Conservation (phyloP, 37 sponge, comb jelly and placozoan genomes). For the Corticium candelabrum region DNA sequence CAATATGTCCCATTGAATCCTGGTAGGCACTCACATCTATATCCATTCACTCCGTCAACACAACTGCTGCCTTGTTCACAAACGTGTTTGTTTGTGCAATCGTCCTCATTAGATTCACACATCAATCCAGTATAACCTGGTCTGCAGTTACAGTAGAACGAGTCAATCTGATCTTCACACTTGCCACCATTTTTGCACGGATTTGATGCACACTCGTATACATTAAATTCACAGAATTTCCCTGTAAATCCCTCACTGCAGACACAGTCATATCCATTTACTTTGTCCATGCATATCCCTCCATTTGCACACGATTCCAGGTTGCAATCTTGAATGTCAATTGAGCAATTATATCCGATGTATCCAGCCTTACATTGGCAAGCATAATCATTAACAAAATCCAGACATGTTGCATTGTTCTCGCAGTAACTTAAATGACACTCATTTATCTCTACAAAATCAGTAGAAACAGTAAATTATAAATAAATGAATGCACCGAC, state of each 20-base stretch:
- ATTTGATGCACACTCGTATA: background rate
- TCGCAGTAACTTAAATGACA: background rate
- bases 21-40: background rate
- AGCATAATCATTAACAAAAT: background rate
- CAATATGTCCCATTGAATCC: background rate
- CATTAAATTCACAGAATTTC: too few species aligned
- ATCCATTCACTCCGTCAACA: too few species aligned
- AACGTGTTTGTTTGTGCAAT: too few species aligned
- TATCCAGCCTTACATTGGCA: constrained; percentile 5
- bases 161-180: constrained; percentile 8
- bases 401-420: background rate
- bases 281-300: constrained; percentile 19
- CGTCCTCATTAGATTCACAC: background rate
- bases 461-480: background rate
- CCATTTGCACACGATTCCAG: constrained; percentile 15
- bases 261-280: background rate
- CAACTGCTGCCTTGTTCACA: too few species aligned
- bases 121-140: background rate
- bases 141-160: constrained; percentile 18
- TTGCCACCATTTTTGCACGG: background rate
- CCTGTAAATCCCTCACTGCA: background rate
- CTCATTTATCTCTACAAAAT: background rate
- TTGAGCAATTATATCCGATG: constrained; percentile 28
- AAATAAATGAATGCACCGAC: background rate
- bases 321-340: constrained; percentile 40